These are phyloP conservation scores for Anas acuta DNA, from an alignment of 2,797 vertebrate species.

Conservation along the genomic window DNA sequence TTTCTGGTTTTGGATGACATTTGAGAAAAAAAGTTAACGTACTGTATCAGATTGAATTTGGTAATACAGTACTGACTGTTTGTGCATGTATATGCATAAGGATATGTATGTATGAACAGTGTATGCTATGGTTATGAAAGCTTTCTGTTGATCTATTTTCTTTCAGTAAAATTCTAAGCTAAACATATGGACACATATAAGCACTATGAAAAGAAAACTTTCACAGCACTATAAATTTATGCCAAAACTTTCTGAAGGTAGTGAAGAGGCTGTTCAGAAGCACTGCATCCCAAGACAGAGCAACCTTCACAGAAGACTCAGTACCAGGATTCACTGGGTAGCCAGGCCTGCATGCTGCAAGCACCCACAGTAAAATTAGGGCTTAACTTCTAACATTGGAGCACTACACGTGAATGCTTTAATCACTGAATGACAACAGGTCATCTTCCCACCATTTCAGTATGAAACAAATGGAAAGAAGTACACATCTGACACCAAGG, in stretches of 20 bases:
- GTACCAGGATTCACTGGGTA: background rate
- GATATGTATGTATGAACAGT: background rate
- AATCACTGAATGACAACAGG: background rate
- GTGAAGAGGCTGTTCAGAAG: background rate
- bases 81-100: background rate
- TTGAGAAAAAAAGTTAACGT: background rate
- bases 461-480: accelerated
- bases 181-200: background rate
- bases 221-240: background rate
- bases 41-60: background rate
- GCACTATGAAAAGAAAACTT: background rate
- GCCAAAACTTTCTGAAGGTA: background rate
- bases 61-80: background rate
- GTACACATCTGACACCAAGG: background rate
- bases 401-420: background rate
- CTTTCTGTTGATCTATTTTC: background rate
- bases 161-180: constrained; percentile 3
- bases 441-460: background rate
- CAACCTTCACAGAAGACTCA: background rate
- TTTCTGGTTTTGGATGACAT: background rate
- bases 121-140: background rate
- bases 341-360: background rate
- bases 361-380: background rate
- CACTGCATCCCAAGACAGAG: background rate
- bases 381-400: background rate